Conservation (phyloP, 2,888 invertebrate genomes). For the Deilephila porcellus region DNA sequence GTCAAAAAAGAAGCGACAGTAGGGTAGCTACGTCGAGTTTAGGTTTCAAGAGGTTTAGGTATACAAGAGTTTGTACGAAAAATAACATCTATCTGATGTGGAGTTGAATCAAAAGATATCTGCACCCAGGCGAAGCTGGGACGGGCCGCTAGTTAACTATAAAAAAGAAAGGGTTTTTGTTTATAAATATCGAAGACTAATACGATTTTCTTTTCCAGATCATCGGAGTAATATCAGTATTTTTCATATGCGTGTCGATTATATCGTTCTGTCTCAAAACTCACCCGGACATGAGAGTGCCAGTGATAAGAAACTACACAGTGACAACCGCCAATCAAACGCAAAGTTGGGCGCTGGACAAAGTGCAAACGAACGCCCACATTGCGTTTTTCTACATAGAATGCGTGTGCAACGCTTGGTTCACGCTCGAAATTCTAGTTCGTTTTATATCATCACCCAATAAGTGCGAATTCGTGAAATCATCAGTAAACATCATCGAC, state of each 20-base stretch:
- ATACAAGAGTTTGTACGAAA: no score
- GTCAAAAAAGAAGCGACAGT: no score
- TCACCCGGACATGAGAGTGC: conserved; percentile 98
- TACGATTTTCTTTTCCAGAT: conserved; percentile 88
- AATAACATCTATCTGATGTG: no score
- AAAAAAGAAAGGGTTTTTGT: neutral
- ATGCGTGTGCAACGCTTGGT: conserved; percentile 99
- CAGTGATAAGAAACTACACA: conserved; percentile 92
- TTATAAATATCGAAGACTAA: neutral
- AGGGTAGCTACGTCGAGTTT: no score
- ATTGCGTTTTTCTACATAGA: conserved; percentile 99
- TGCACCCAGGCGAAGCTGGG: no score
- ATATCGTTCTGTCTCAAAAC: conserved; percentile 99
- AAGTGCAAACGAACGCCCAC: conserved; percentile 97
- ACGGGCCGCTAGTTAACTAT: no score
- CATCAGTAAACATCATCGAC: conserved; percentile 99
- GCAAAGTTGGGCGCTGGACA: conserved; percentile 94
- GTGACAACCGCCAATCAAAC: conserved; percentile 90
- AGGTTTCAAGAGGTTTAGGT: no score
- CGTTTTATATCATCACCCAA: conserved; percentile 97
- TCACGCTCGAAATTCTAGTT: conserved; percentile 97
- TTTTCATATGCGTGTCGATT: conserved; percentile 99
- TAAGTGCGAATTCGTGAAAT: conserved; percentile 97
- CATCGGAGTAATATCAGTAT: conserved; percentile 98
- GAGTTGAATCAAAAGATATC: no score